phyloP scores from a whole-genome alignment of 2,113 vertebrate species.

The Globicephala melas region DNA sequence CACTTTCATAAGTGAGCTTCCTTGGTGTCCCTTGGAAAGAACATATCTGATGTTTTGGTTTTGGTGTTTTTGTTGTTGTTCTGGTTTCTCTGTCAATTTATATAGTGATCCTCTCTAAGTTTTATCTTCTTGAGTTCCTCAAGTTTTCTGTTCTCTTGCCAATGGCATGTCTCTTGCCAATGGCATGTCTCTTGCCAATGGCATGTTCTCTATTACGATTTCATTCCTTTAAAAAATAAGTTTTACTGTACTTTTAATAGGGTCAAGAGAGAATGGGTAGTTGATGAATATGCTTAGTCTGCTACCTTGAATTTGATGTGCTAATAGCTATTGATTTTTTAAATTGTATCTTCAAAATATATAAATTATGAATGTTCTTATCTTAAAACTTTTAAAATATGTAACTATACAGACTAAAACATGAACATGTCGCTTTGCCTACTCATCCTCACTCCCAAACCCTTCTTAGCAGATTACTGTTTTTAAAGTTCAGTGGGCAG shows the following conservation, averaged over 20 bases:
- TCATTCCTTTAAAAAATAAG: not conserved
- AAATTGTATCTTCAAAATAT: not conserved
- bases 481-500: not conserved
- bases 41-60: not conserved
- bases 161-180: not conserved
- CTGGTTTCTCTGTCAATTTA: not conserved
- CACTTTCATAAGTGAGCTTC: not conserved
- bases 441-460: not conserved
- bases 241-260: not conserved
- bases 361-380: not conserved
- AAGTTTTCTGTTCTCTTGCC: not conserved
- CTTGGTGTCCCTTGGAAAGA: not conserved
- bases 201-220: not conserved
- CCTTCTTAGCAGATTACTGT: not conserved
- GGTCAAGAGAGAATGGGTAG: not conserved
- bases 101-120: not conserved
- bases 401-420: not conserved
- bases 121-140: not conserved
- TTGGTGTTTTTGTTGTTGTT: not conserved
- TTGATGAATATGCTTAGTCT: not conserved
- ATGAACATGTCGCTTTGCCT: not conserved
- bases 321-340: not conserved
- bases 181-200: not conserved
- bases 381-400: not conserved
- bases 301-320: not conserved